Base-by-base conservation (phyloP, 2,888 invertebrate genomes). In the Drosophila niveifrons region DNA sequence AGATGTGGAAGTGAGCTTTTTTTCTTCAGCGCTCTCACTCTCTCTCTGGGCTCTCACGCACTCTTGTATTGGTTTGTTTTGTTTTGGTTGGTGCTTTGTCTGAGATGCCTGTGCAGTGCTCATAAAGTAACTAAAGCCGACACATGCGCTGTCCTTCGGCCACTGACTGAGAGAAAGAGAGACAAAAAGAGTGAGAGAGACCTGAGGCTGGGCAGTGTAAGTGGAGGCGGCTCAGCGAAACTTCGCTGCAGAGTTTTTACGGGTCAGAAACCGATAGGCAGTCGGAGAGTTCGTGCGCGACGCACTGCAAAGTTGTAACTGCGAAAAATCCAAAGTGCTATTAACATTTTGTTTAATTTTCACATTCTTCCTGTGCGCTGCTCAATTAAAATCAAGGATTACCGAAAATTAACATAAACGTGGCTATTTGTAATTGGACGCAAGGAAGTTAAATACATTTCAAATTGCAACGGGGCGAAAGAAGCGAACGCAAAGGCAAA, bases 171-270 rank as follows among this genome's bases (percentile, higher is more conserved):
- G 28, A 46, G 15, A 39, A 34, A 43, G 55, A 48, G 39, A 34
- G 50, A 52, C 57, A 9, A 41, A 13, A 23, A 15, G 59, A 31
- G 39, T 36, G 71, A 18, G 65, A 56, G 62, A 50, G 55, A 47
- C 15, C 58, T 62, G 56, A 68, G 77, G 77, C 67, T 68, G 72
- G 65, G 63, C 68, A 76, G 76, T 72, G 76, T 72, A 67, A 82
- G 55, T 64, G 53, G 50, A 80, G 57, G 63, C 66, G 75, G 65
- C 56, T 73, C 75, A 50, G 46, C 65, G 65, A 67, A 84, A 84
- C 83, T 84, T 89, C 89, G 81, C 78, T 72, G 84, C 84, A 88
- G 86, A 82, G 86, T 88, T 88, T 70, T 63, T 64, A 72, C 69
- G 78, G 79, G 82, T 78, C 87, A 83, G 89, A 83, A 78, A 68